Percentiles rank a stretch among this genome's conserved stretches.
Evolutionary conservation across 2,888 invertebrate species (phyloP).

Genomic region (Trisateles emortualis): DNA sequence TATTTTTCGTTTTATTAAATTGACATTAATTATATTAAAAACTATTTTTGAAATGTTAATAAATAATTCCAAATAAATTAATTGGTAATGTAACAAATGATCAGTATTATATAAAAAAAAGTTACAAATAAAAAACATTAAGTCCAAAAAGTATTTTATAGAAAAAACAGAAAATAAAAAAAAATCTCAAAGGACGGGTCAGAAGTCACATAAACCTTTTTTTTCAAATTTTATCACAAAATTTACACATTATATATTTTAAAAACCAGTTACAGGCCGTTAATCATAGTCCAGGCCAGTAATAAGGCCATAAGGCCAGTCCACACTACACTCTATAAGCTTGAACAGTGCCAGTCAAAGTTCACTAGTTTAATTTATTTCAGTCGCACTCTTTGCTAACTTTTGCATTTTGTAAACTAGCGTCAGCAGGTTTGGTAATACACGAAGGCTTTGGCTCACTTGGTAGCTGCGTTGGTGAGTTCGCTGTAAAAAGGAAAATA

Average conservation of each 20-base stretch:
- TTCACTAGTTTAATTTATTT: constrained; percentile 35
- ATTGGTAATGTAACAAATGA: constrained; percentile 1
- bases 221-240: constrained; percentile 36
- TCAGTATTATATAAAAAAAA: constrained; percentile 6
- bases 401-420: constrained; percentile 58
- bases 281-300: constrained; percentile 13
- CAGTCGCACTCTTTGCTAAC: constrained; percentile 58
- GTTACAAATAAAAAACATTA: constrained; percentile 4
- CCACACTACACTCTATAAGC: constrained; percentile 15
- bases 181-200: constrained; percentile 40
- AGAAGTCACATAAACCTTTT: constrained; percentile 26
- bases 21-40: constrained; percentile 54
- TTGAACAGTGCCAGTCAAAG: constrained; percentile 5
- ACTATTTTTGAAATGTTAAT: background rate
- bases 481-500: constrained; percentile 51
- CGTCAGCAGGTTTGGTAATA: constrained; percentile 64
- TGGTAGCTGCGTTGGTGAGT: constrained; percentile 53
- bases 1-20: constrained; percentile 55
- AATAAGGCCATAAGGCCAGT: constrained; percentile 11
- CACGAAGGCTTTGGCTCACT: constrained; percentile 56
- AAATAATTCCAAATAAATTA: constrained; percentile 8
- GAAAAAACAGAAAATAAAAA: constrained; percentile 4
- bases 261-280: constrained; percentile 11
- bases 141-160: background rate
- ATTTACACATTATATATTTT: constrained; percentile 26